These are phyloP conservation scores for Catharus ustulatus DNA, from an alignment of 2,797 vertebrate genomes.

Conservation along the genomic window DNA sequence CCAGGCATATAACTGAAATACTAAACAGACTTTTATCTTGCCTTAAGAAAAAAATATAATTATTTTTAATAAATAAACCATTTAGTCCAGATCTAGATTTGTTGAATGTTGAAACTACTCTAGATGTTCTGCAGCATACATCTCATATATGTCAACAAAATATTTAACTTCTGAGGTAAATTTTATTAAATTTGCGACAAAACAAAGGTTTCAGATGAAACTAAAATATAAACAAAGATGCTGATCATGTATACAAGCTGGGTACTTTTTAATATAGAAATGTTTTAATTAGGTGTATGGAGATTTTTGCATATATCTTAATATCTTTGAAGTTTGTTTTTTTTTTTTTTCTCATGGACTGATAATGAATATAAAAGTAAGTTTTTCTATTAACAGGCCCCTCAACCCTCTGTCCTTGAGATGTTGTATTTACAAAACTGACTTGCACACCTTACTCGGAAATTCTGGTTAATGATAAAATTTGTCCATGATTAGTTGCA, in stretches of 20 bases:
- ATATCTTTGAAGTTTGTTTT: not conserved
- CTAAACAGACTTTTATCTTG: not conserved
- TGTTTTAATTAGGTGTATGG: not conserved
- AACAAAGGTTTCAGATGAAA: not conserved
- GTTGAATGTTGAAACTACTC: not conserved
- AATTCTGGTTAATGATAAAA: not conserved
- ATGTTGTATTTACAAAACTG: not conserved
- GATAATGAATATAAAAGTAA: not conserved
- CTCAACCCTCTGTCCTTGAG: not conserved
- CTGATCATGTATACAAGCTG: not conserved
- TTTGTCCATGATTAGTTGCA: not conserved
- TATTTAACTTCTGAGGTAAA: not conserved
- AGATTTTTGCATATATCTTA: not conserved
- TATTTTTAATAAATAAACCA: not conserved
- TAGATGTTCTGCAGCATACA: not conserved
- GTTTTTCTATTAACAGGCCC: not conserved
- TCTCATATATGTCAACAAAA: not conserved
- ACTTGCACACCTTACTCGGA: not conserved
- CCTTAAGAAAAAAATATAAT: not conserved
- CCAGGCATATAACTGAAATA: not conserved
- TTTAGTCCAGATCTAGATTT: not conserved
- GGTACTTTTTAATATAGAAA: not conserved
- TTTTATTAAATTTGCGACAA: not conserved
- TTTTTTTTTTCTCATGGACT: not conserved
- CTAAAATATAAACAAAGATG: not conserved